Evolutionary conservation across 2,113 vertebrate species (phyloP).

Genomic region (Anguilla rostrata): DNA sequence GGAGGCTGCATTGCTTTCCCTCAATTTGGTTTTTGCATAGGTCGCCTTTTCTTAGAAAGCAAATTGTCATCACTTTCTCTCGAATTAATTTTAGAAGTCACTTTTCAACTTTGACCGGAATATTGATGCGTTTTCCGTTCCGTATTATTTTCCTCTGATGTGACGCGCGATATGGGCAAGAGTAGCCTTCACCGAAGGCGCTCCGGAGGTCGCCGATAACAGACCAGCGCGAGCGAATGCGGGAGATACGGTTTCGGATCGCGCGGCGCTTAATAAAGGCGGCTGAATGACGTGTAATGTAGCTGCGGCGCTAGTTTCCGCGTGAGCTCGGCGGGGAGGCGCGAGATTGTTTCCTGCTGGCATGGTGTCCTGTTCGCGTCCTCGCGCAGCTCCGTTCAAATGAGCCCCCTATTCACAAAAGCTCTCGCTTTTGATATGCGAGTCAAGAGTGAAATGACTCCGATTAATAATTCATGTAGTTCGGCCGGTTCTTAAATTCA

Average conservation of each 20-base stretch:
- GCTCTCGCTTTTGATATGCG: conserved; percentile 63
- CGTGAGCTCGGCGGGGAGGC: conserved; percentile 63
- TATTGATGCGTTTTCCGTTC: no score
- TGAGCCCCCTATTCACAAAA: conserved; percentile 77
- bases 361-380: conserved; percentile 73
- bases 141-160: neutral
- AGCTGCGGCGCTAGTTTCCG: conserved; percentile 60
- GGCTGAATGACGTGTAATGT: conserved; percentile 43
- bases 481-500: conserved; percentile 61
- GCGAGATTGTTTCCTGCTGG: conserved; percentile 53
- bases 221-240: conserved; percentile 7
- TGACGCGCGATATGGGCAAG: neutral
- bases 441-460: conserved; percentile 65
- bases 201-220: neutral
- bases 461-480: conserved; percentile 78
- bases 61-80: no score
- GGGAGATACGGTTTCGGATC: conserved; percentile 38
- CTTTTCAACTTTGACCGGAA: no score
- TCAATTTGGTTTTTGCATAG: no score
- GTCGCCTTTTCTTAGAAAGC: no score
- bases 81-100: no score
- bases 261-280: conserved; percentile 46
- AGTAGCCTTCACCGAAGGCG: neutral
- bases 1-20: no score
- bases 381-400: conserved; percentile 69